Evolutionary conservation across 2,797 vertebrate genomes (phyloP).

Genomic region (Dipus sagitta): DNA sequence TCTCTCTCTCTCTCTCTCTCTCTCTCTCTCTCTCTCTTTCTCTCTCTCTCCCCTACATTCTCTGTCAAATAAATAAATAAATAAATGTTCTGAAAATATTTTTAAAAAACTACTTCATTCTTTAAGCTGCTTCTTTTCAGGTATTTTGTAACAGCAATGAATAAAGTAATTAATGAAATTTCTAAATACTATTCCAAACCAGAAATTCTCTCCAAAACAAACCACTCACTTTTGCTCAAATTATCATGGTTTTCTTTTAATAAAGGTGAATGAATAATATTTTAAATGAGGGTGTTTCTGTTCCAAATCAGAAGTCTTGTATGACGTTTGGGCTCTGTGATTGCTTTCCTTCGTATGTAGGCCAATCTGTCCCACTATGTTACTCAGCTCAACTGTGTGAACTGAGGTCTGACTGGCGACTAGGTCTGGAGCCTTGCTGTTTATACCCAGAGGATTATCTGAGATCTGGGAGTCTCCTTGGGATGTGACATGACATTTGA

Average conservation of each 20-base stretch:
- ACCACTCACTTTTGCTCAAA: neutral
- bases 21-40: too few species aligned
- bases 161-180: neutral
- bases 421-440: fast-evolving
- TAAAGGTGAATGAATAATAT: neutral
- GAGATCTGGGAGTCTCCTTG: neutral
- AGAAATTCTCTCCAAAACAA: neutral
- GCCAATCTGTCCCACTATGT: neutral
- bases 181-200: neutral
- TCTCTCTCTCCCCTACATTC: too few species aligned
- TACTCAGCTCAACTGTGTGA: too few species aligned
- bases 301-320: neutral
- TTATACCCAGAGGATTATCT: fast-evolving
- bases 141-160: too few species aligned
- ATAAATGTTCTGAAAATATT: too few species aligned
- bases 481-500: neutral
- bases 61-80: too few species aligned
- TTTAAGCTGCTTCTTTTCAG: too few species aligned
- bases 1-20: too few species aligned
- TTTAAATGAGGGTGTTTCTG: neutral
- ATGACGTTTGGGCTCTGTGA: fast-evolving
- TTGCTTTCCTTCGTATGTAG: fast-evolving
- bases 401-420: too few species aligned
- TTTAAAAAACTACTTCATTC: too few species aligned
- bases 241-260: neutral